These are phyloP conservation scores for Corvus moneduloides DNA, from an alignment of 2,113 vertebrate species.

Conservation along the genomic window DNA sequence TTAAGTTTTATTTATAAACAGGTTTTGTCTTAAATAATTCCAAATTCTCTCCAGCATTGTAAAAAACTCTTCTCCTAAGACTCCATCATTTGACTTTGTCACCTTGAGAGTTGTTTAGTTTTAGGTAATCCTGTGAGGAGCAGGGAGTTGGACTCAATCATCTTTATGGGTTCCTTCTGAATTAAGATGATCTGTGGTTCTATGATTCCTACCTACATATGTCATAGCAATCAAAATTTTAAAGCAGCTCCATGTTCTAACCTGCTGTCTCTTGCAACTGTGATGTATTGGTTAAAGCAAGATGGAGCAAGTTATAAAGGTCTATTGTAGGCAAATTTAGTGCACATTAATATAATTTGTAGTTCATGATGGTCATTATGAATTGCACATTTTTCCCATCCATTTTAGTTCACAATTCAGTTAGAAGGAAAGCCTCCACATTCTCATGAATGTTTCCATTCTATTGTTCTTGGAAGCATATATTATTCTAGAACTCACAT, in stretches of 20 bases:
- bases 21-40: neutral
- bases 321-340: neutral
- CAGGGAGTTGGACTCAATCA: neutral
- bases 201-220: neutral
- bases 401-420: neutral
- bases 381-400: neutral
- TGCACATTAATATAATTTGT: neutral
- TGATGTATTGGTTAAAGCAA: neutral
- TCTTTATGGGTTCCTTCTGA: neutral
- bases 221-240: neutral
- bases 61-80: neutral
- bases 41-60: neutral
- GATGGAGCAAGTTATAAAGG: neutral
- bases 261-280: neutral
- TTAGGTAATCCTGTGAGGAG: neutral
- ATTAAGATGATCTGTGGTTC: neutral
- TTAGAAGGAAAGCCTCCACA: neutral
- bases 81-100: neutral
- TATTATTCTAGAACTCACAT: neutral
- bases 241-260: neutral
- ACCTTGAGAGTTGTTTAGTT: neutral
- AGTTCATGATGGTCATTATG: neutral
- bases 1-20: neutral
- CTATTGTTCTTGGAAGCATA: slow-evolving; percentile 16
- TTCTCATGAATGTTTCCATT: slow-evolving; percentile 10